These are phyloP conservation scores for Hippoglossus hippoglossus DNA, from an alignment of 2,797 vertebrate species.

Conservation along the genomic window DNA sequence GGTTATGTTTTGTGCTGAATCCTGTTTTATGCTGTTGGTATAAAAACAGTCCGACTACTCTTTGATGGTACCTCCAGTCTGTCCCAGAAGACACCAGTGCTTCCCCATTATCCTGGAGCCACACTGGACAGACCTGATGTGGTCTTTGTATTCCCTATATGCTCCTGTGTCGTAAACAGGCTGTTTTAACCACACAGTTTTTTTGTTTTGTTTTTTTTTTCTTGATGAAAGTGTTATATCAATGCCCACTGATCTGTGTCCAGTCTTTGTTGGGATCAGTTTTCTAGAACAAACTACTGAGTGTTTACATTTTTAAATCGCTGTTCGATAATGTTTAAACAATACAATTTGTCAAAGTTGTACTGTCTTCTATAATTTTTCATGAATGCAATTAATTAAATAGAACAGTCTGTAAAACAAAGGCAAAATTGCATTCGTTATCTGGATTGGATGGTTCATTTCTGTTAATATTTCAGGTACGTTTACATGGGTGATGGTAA, in stretches of 20 bases:
- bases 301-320: conserved; percentile 39
- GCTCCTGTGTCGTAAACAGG: conserved; percentile 7
- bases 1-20: too few relatives aligned
- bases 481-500: too few relatives aligned
- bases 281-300: conserved; percentile 39
- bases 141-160: background rate
- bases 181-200: background rate
- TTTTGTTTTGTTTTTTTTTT: background rate
- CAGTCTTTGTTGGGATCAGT: background rate
- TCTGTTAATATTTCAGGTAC: too few relatives aligned
- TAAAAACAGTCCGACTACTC: too few relatives aligned
- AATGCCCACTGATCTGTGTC: background rate
- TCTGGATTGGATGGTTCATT: too few relatives aligned
- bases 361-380: background rate
- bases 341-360: conserved; percentile 27
- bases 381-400: conserved; percentile 21
- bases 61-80: too few relatives aligned
- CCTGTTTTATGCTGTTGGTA: background rate
- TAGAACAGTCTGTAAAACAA: background rate
- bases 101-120: background rate
- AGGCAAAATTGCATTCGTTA: background rate
- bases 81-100: too few relatives aligned
- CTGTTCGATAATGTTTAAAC: conserved; percentile 37
- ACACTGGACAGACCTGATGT: rapidly evolving
- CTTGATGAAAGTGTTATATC: background rate